Evolutionary conservation across 2,888 invertebrate species (phyloP).

Genomic region (Entomobrya proxima): DNA sequence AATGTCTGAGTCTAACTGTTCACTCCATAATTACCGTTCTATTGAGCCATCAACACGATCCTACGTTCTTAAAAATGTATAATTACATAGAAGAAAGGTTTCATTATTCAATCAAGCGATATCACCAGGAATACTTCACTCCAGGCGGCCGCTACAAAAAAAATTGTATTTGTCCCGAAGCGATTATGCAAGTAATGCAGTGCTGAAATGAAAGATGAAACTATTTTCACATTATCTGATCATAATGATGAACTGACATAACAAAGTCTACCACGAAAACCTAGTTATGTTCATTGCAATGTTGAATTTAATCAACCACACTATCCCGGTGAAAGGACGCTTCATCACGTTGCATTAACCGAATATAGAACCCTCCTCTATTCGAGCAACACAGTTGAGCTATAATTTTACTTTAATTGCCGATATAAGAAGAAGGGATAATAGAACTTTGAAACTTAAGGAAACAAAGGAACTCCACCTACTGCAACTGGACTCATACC

Average conservation of each 20-base stretch:
- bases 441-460: too few species aligned
- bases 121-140: constrained; percentile 35
- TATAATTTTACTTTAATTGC: too few species aligned
- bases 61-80: constrained; percentile 47
- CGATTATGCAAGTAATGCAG: not conserved
- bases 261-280: not conserved
- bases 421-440: too few species aligned
- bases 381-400: too few species aligned
- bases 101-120: constrained; percentile 61
- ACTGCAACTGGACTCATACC: too few species aligned
- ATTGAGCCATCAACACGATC: constrained; percentile 65
- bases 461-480: too few species aligned
- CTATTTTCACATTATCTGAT: not conserved
- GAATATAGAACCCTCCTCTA: too few species aligned
- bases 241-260: constrained; percentile 17
- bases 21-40: constrained; percentile 48
- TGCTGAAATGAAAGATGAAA: not conserved
- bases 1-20: constrained; percentile 46
- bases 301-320: too few species aligned
- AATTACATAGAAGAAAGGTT: constrained; percentile 49
- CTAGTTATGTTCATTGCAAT: too few species aligned
- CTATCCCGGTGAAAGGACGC: too few species aligned
- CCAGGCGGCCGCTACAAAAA: constrained; percentile 30
- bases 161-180: constrained; percentile 49
- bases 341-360: too few species aligned